Evolutionary conservation across 2,797 vertebrate species (phyloP).

Genomic region (Enteromius afrohamiltoni): DNA sequence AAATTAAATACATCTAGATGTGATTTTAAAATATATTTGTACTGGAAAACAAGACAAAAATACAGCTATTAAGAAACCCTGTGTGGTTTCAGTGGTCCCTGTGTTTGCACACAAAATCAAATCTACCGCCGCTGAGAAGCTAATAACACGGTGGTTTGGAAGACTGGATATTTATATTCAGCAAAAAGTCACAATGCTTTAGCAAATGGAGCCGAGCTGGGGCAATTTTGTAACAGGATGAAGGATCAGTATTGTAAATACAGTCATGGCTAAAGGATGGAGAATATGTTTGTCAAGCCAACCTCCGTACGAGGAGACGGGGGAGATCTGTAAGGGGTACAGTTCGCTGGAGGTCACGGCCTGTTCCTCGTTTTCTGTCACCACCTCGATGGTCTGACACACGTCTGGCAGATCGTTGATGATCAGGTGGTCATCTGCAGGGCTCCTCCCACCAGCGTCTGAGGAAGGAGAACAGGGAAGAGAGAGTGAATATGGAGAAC

Average conservation of each 20-base stretch:
- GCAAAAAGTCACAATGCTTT: background rate
- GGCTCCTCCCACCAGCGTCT: background rate
- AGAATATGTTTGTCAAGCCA: constrained; percentile 56
- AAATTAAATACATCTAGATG: too few relatives aligned
- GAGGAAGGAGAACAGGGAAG: constrained; percentile 39
- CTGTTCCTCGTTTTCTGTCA: constrained; percentile 95
- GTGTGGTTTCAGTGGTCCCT: too few relatives aligned
- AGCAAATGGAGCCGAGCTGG: too few relatives aligned
- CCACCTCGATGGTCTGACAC: constrained; percentile 97
- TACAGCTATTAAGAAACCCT: too few relatives aligned
- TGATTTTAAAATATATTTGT: too few relatives aligned
- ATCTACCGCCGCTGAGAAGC: too few relatives aligned
- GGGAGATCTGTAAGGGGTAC: constrained; percentile 96
- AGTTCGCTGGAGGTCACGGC: constrained; percentile 90
- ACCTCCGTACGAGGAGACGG: constrained; percentile 93
- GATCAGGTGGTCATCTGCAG: constrained; percentile 86
- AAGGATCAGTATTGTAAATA: background rate
- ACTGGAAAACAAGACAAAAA: too few relatives aligned
- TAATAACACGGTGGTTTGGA: background rate
- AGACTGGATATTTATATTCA: background rate
- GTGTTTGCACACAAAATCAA: too few relatives aligned
- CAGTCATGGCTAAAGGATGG: background rate
- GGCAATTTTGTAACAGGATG: background rate
- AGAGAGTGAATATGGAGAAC: constrained; percentile 56
- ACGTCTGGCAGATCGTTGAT: constrained; percentile 91